Evolutionary conservation across 2,888 invertebrate genomes (phyloP).

Genomic region (Halictus quadricinctus): DNA sequence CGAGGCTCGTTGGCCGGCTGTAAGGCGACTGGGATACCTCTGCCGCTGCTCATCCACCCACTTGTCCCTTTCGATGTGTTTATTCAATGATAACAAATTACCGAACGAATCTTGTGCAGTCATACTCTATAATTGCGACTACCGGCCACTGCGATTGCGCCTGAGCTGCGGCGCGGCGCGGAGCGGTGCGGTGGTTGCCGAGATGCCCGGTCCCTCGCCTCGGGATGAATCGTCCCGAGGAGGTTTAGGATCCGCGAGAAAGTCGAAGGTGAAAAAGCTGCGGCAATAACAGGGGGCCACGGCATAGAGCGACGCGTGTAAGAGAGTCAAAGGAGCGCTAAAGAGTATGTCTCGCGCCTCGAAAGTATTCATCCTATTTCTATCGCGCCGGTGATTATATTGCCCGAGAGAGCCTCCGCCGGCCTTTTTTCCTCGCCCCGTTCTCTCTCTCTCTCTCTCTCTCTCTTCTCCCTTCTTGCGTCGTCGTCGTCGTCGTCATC

Average conservation of each 20-base stretch:
- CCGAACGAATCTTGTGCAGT: constrained; percentile 78
- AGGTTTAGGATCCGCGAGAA: constrained; percentile 66
- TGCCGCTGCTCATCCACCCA: constrained; percentile 53
- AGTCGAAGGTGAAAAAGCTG: constrained; percentile 67
- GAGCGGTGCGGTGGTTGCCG: constrained; percentile 24
- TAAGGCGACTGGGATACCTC: constrained; percentile 23
- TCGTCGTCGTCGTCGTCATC: constrained; percentile 17
- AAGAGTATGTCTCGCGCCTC: constrained; percentile 43
- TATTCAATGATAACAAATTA: constrained; percentile 80
- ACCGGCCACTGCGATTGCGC: constrained; percentile 53
- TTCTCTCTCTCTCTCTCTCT: background rate
- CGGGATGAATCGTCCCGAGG: constrained; percentile 62
- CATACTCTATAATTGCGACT: constrained; percentile 81
- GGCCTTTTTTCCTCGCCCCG: constrained; percentile 31
- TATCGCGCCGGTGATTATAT: constrained; percentile 56
- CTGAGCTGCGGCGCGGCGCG: background rate
- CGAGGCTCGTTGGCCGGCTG: constrained; percentile 13
- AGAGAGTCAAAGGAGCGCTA: constrained; percentile 52
- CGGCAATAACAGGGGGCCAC: constrained; percentile 54
- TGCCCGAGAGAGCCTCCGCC: constrained; percentile 38
- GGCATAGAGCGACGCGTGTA: constrained; percentile 59
- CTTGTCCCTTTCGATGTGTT: constrained; percentile 71
- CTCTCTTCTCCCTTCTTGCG: background rate
- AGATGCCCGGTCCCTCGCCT: constrained; percentile 39
- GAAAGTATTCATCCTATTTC: constrained; percentile 65